Conservation (phyloP, 2,113 vertebrate genomes). For the Hippocampus mohnikei region DNA sequence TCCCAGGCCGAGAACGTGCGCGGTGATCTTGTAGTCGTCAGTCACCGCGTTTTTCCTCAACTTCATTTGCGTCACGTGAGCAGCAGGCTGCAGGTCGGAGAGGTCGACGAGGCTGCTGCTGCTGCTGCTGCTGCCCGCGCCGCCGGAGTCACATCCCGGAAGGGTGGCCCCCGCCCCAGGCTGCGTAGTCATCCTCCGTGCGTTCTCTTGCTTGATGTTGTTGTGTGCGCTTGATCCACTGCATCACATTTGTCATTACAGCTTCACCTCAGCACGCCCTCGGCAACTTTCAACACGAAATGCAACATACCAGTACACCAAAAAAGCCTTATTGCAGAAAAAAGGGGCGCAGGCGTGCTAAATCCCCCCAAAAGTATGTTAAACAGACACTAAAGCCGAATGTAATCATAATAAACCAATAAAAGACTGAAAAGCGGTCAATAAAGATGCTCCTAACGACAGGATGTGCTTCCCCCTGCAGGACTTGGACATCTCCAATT, state of each 20-base stretch:
- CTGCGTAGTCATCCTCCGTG: constrained; percentile 15
- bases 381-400: neutral
- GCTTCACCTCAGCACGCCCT: constrained; percentile 4
- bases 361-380: neutral
- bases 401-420: neutral
- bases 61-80: constrained; percentile 30
- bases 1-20: constrained; percentile 60
- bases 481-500: constrained; percentile 33
- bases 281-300: neutral
- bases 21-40: constrained; percentile 61
- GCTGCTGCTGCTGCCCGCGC: constrained; percentile 7
- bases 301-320: neutral
- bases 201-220: constrained; percentile 33
- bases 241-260: constrained; percentile 5
- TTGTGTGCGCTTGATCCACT: constrained; percentile 31
- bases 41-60: constrained; percentile 56
- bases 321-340: neutral
- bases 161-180: constrained; percentile 28
- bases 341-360: neutral
- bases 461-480: constrained; percentile 29
- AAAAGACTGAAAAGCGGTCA: neutral
- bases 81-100: constrained; percentile 30
- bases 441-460: constrained; percentile 16
- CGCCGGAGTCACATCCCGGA: constrained; percentile 2
- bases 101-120: constrained; percentile 8